A percentile compares a stretch with the other conserved stretches of the same genome.
Evolutionary conservation across 30 jellyfish, hydroid and myxozoan genomes (phyloP).

Genomic region (Hydractinia echinata): DNA sequence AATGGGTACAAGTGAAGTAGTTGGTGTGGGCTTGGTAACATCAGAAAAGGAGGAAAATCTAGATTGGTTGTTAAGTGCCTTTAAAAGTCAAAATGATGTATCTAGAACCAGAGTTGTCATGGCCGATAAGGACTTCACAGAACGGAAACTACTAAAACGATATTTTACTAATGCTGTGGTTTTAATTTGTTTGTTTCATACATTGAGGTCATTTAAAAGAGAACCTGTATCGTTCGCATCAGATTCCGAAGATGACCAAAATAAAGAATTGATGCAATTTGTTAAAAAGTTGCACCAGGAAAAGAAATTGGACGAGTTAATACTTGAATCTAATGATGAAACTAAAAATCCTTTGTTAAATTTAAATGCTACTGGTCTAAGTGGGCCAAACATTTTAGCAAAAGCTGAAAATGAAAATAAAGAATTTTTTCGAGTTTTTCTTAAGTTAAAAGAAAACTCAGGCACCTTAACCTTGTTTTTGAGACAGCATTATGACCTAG

Average conservation of each 20-base stretch:
- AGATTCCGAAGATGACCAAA: too few relatives aligned
- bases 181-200: conserved; percentile 8
- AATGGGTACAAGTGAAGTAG: conserved; percentile 36
- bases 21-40: conserved; percentile 2
- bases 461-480: too few relatives aligned
- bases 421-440: too few relatives aligned
- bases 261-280: too few relatives aligned
- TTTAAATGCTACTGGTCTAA: too few relatives aligned
- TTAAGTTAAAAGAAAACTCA: too few relatives aligned
- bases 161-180: conserved; percentile 4
- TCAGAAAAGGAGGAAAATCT: conserved; percentile 23
- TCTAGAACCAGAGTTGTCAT: conserved; percentile 16
- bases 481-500: too few relatives aligned
- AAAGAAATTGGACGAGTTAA: background rate
- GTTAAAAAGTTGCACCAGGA: conserved; percentile 3
- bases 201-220: conserved; percentile 39
- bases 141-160: background rate
- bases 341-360: too few relatives aligned
- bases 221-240: conserved; percentile 49
- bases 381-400: too few relatives aligned
- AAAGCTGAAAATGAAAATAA: too few relatives aligned
- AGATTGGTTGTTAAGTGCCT: background rate
- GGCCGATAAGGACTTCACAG: too few relatives aligned
- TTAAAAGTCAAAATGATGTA: conserved; percentile 29
- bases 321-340: conserved; percentile 1